Evolutionary conservation across 2,888 invertebrate genomes (phyloP), one percentile per base, ranked within the genome.

Genomic region (Pasiphila rectangulata): DNA sequence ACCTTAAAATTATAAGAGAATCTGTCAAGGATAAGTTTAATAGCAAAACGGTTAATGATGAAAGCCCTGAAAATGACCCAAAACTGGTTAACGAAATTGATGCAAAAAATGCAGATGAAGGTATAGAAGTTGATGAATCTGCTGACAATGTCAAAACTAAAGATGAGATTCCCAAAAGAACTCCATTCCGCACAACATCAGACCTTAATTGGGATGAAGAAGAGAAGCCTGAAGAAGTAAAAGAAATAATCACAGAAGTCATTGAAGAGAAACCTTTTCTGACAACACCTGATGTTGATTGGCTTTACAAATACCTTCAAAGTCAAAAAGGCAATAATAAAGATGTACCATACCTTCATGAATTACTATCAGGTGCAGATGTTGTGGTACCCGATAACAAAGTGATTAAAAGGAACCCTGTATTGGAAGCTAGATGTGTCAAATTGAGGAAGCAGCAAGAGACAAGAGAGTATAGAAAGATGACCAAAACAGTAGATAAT

Each of bases 401-500:
- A 66, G 69, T 92, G 29, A 89, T 93, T 23, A 93, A 93, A 49
- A 89, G 98, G 60, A 95, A 95, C 86, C 94, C 95, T 2, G 93
- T 93, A 60, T 86, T 98, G 40, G 97, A 97, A 75, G 95, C 93
- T 4, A 91, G 98, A 64, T 93, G 98, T 71, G 91, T 94, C 47
- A 93, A 92, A 66, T 79, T 98, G 29, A 92, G 93, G 68, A 91
- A 91, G 17, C 91, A 95, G 68, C 95, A 96, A 76, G 94, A 94
- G 51, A 93, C 95, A 59, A 89, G 92, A 47, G 94, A 94, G 53
- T 98, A 98, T 72, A 90, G 92, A 46, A 90, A 92, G 59, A 98
- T 98, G 96, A 97, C 97, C 0, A 95, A 94, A 83, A 91, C 94
- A 79, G 94, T 97, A 5, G 95, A 95, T 74, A 90, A 91, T 59